Evolutionary conservation across 2,888 invertebrate genomes (phyloP).

Genomic region (Trachelus tabidus): DNA sequence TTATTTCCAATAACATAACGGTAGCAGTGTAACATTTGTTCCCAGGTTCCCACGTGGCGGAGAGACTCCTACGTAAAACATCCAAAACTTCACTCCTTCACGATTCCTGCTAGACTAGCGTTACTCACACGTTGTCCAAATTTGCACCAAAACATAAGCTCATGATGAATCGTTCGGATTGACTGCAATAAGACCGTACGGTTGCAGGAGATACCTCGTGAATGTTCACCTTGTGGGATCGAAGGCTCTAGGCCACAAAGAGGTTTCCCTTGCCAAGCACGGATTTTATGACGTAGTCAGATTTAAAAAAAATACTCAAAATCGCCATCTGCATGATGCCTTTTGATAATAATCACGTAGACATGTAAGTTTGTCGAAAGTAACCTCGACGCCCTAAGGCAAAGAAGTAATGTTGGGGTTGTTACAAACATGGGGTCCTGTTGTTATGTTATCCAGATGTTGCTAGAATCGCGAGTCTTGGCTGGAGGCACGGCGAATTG

Average conservation of each 20-base stretch:
- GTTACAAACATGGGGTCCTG: constrained; percentile 48
- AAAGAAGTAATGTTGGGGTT: constrained; percentile 37
- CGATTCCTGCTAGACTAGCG: not conserved
- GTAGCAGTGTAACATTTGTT: not conserved
- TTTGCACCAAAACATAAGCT: not conserved
- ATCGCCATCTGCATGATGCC: not conserved
- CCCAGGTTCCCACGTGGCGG: not conserved
- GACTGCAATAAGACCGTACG: not conserved
- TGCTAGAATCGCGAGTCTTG: constrained; percentile 60
- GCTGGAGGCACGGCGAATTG: constrained; percentile 57
- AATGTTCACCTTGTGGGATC: not conserved
- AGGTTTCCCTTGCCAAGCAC: not conserved
- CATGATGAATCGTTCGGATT: not conserved
- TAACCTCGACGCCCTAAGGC: not conserved
- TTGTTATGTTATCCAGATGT: constrained; percentile 62
- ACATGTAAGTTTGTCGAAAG: not conserved
- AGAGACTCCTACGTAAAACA: not conserved
- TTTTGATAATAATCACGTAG: not conserved
- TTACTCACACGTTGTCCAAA: not conserved
- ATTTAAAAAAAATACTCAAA: not conserved
- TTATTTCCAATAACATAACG: not conserved
- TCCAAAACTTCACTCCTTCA: not conserved
- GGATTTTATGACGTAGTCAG: not conserved
- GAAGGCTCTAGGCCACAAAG: not conserved
- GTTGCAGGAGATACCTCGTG: not conserved